Percentiles rank a stretch among this genome's conserved stretches.
Evolutionary conservation across 2,797 vertebrate species (phyloP).

Genomic region (Simalia tracyae): DNA sequence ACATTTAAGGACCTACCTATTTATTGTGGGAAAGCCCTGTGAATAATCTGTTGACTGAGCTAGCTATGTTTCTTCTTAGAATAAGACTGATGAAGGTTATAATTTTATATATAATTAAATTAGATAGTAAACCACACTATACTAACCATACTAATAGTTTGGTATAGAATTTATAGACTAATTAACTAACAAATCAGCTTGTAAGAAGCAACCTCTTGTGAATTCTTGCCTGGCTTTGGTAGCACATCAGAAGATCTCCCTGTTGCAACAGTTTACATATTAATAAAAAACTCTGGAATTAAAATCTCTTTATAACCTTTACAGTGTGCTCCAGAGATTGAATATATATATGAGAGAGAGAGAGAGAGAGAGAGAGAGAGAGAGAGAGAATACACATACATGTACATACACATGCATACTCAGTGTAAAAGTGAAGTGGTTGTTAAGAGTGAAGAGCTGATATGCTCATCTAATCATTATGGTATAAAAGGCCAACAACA

Average conservation of each 20-base stretch:
- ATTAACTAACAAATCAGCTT: not conserved
- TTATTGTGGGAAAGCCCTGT: not conserved
- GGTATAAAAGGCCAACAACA: not conserved
- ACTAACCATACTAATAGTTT: not conserved
- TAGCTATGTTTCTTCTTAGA: not conserved
- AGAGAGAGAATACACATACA: not conserved
- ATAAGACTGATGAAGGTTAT: not conserved
- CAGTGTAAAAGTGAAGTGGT: not conserved
- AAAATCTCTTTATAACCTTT: not conserved
- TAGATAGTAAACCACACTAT: not conserved
- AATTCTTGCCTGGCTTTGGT: not conserved
- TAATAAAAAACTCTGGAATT: not conserved
- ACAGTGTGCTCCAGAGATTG: not conserved
- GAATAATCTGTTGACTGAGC: not conserved
- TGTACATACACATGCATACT: not conserved
- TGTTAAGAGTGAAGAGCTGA: too few species aligned
- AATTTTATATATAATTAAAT: not conserved
- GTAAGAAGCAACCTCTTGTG: not conserved
- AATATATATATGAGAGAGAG: not conserved
- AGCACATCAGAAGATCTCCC: not conserved
- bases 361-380: not conserved
- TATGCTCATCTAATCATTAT: not conserved
- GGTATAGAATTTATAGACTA: not conserved
- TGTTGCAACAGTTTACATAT: not conserved
- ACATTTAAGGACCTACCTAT: not conserved